Conservation (phyloP, 2,113 vertebrate species). For the Pyxicephalus adspersus region DNA sequence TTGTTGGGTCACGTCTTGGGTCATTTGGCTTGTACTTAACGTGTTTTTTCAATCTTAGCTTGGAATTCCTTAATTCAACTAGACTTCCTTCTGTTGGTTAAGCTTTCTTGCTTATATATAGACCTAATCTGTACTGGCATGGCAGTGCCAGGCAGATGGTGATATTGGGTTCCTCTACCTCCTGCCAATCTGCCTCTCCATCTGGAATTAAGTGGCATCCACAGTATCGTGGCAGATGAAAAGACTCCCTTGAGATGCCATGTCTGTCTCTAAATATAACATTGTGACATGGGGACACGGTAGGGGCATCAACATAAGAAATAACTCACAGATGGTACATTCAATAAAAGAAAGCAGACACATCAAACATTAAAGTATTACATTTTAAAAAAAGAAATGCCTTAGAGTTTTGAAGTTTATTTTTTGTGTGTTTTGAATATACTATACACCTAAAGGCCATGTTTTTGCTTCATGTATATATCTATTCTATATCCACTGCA, state of each 20-base stretch:
- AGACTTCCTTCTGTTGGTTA: constrained; percentile 37
- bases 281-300: constrained; percentile 49
- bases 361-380: constrained; percentile 16
- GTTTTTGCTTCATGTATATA: background rate
- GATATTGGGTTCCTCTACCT: constrained; percentile 23
- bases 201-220: constrained; percentile 48
- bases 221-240: constrained; percentile 50
- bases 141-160: constrained; percentile 37
- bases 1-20: background rate
- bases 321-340: constrained; percentile 35
- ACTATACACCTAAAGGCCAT: background rate
- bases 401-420: background rate
- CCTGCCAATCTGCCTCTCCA: constrained; percentile 49
- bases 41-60: constrained; percentile 6
- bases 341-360: constrained; percentile 26
- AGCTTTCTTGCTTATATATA: constrained; percentile 20
- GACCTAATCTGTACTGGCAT: constrained; percentile 52
- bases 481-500: too few species aligned
- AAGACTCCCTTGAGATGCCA: constrained; percentile 39
- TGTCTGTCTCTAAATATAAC: constrained; percentile 48
- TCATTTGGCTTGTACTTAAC: background rate
- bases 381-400: background rate
- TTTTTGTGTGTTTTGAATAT: background rate
- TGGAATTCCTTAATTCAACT: constrained; percentile 27
- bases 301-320: constrained; percentile 42